These are phyloP conservation scores for Heteronetta atricapilla DNA, from an alignment of 2,113 vertebrate genomes.

Conservation along the genomic window DNA sequence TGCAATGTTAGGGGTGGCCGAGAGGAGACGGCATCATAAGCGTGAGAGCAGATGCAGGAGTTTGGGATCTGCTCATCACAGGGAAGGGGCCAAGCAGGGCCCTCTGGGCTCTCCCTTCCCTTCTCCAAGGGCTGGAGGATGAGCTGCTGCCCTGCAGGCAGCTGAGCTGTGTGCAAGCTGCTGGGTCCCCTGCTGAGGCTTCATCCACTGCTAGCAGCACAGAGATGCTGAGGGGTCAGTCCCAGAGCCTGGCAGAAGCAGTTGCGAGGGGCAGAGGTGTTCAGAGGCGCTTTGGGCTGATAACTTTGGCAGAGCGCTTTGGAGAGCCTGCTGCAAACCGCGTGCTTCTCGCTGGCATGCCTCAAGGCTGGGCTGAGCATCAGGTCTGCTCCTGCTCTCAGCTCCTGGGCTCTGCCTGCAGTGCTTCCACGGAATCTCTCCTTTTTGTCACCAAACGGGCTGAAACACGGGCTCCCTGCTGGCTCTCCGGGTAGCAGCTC, in stretches of 20 bases:
- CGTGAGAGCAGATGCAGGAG: not conserved
- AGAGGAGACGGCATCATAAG: not conserved
- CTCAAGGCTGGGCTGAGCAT: not conserved
- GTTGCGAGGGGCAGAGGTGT: rapidly evolving
- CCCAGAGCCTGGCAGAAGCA: not conserved
- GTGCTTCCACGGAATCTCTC: not conserved
- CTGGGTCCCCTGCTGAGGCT: not conserved
- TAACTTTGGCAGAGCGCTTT: not conserved
- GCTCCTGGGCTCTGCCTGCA: not conserved
- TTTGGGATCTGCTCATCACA: not conserved
- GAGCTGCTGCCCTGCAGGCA: rapidly evolving
- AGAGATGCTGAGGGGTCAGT: not conserved
- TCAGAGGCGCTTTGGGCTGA: not conserved
- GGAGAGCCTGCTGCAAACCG: not conserved
- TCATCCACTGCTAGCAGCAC: not conserved
- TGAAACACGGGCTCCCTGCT: not conserved
- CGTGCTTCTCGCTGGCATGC: not conserved
- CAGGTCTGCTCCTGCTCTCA: rapidly evolving
- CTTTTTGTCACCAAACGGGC: not conserved
- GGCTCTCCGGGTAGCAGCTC: not conserved
- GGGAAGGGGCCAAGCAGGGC: not conserved
- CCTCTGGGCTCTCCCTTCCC: not conserved
- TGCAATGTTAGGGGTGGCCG: too few species aligned
- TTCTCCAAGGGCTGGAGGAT: not conserved
- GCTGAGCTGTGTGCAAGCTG: not conserved